A percentile compares a stretch with the other conserved stretches of the same genome.
phyloP scores from a whole-genome alignment of 2,797 vertebrate species.

The Epinephelus malabaricus region DNA sequence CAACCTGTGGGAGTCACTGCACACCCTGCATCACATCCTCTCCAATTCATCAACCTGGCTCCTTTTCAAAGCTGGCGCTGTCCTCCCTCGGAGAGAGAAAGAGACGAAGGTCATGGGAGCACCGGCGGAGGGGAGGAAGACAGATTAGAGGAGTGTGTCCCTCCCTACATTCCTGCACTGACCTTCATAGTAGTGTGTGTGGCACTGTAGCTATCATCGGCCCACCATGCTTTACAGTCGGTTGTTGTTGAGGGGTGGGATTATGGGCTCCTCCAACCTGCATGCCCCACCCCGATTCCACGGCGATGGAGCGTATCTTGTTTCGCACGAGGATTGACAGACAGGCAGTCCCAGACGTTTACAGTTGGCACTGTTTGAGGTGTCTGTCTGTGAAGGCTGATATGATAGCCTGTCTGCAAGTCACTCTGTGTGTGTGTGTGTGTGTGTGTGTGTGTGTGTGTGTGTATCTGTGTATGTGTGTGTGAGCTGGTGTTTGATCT shows the following conservation, averaged over 20 bases:
- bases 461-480: conserved; percentile 27
- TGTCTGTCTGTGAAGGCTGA: conserved; percentile 72
- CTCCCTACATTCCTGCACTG: conserved; percentile 80
- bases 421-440: conserved; percentile 32
- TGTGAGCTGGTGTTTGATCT: conserved; percentile 71
- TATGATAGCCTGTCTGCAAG: conserved; percentile 69
- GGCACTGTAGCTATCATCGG: conserved; percentile 73
- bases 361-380: conserved; percentile 73
- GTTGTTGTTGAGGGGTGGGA: conserved; percentile 55
- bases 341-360: conserved; percentile 70
- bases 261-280: conserved; percentile 54
- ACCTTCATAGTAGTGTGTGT: conserved; percentile 68
- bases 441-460: conserved; percentile 49
- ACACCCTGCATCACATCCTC: conserved; percentile 74
- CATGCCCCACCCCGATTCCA: conserved; percentile 57
- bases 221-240: conserved; percentile 69
- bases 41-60: conserved; percentile 77
- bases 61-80: conserved; percentile 71
- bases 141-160: conserved; percentile 73
- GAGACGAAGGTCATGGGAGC: conserved; percentile 73
- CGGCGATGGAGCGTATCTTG: conserved; percentile 51
- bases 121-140: conserved; percentile 65
- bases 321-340: conserved; percentile 68
- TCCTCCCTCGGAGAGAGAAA: conserved; percentile 46
- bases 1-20: conserved; percentile 75